Conservation (phyloP, 2,797 vertebrate genomes). For the Allobates femoralis region DNA sequence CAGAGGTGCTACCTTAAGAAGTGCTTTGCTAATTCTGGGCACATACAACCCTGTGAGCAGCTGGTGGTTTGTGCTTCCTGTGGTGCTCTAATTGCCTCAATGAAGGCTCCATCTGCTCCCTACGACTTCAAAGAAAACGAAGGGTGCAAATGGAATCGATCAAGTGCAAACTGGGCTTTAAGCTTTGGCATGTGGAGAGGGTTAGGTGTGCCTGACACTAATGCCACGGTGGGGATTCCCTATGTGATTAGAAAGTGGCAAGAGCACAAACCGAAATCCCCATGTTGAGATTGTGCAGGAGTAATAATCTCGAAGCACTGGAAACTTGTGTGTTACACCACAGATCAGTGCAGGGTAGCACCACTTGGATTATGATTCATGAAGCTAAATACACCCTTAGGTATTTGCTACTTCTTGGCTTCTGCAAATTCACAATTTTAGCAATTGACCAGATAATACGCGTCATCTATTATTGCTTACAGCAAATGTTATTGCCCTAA, state of each 20-base stretch:
- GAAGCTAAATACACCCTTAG: not conserved
- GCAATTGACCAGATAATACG: no score
- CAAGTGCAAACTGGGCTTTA: slow-evolving; percentile 58
- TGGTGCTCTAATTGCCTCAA: slow-evolving; percentile 62
- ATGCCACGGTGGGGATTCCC: slow-evolving; percentile 56
- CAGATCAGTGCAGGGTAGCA: slow-evolving; percentile 11
- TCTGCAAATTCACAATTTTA: not conserved
- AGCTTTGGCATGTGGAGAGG: slow-evolving; percentile 55
- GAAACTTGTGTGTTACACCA: not conserved
- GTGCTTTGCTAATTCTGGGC: slow-evolving; percentile 63
- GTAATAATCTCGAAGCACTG: not conserved
- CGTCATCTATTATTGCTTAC: no score
- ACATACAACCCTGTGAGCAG: slow-evolving; percentile 55
- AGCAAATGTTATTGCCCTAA: no score
- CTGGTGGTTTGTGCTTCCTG: slow-evolving; percentile 59
- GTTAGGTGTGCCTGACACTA: slow-evolving; percentile 54
- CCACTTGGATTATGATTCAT: slow-evolving; percentile 8
- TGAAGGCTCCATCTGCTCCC: slow-evolving; percentile 62
- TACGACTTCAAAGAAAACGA: slow-evolving; percentile 62
- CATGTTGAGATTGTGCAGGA: slow-evolving; percentile 26
- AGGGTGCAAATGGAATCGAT: slow-evolving; percentile 64
- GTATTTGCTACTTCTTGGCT: not conserved
- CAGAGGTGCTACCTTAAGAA: slow-evolving; percentile 59
- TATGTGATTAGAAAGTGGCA: slow-evolving; percentile 47
- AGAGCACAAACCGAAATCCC: not conserved